phyloP scores from a whole-genome alignment of 2,888 invertebrate species.

The Taenaris catops region DNA sequence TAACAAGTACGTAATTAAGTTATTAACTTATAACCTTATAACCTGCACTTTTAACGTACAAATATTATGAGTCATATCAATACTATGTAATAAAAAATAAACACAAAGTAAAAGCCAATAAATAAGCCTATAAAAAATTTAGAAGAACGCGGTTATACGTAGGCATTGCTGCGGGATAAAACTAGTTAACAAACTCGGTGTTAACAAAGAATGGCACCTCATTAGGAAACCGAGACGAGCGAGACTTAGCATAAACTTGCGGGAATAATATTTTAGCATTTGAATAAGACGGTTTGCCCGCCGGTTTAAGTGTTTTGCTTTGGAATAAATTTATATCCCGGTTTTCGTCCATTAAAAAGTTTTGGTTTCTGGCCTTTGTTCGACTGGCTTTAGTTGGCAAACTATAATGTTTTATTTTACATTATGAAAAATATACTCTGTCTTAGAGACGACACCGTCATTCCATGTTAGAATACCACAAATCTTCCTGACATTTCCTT shows the following conservation, averaged over 20 bases:
- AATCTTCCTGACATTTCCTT: too few relatives aligned
- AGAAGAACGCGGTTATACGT: neutral
- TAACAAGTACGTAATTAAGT: too few relatives aligned
- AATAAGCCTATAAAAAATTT: too few relatives aligned
- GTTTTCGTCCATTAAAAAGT: slow-evolving; percentile 12
- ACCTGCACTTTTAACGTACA: too few relatives aligned
- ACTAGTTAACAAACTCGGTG: slow-evolving; percentile 14
- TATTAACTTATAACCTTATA: too few relatives aligned
- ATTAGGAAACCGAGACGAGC: slow-evolving; percentile 24
- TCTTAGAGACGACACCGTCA: too few relatives aligned
- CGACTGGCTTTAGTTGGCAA: neutral
- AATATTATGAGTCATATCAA: too few relatives aligned
- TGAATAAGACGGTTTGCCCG: slow-evolving; percentile 22
- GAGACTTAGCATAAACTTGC: slow-evolving; percentile 22
- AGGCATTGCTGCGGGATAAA: slow-evolving; percentile 8
- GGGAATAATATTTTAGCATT: slow-evolving; percentile 25
- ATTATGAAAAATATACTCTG: too few relatives aligned
- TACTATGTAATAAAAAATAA: too few relatives aligned
- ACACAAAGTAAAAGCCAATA: too few relatives aligned
- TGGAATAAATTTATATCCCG: slow-evolving; percentile 17
- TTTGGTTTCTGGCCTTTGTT: slow-evolving; percentile 4
- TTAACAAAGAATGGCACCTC: slow-evolving; percentile 27
- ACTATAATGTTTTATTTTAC: slow-evolving; percentile 1
- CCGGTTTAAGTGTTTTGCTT: slow-evolving; percentile 18
- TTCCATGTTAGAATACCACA: too few relatives aligned